Conservation (phyloP, 2,113 vertebrate genomes). For the Thalassarche chlororhynchos region DNA sequence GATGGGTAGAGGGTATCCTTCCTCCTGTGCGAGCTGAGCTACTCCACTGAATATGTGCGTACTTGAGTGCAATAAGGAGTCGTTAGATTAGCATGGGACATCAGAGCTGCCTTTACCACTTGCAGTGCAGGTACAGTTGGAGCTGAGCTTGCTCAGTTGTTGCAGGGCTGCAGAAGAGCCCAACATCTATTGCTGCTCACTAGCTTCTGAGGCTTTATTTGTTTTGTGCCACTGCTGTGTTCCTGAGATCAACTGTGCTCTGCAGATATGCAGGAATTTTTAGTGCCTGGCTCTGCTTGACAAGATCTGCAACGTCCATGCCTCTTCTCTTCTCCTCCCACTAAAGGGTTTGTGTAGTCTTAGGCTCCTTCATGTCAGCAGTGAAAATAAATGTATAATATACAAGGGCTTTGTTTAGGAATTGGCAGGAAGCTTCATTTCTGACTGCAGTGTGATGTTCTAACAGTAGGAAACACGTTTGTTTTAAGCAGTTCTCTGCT, state of each 20-base stretch:
- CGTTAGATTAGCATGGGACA: not conserved
- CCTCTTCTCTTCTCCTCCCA: not conserved
- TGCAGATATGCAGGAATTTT: slow-evolving; percentile 39
- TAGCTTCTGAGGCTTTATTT: not conserved
- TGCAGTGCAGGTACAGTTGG: not conserved
- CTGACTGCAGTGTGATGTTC: not conserved
- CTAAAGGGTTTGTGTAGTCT: not conserved
- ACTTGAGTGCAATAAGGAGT: not conserved
- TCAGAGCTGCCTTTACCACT: not conserved
- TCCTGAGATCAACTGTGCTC: not conserved
- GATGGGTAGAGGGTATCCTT: not conserved
- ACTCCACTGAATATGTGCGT: not conserved
- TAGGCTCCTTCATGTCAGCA: not conserved
- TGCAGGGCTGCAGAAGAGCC: not conserved
- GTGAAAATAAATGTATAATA: not conserved
- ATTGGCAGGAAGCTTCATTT: not conserved
- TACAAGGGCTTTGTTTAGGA: not conserved
- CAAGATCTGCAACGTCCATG: not conserved
- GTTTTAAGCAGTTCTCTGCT: not conserved
- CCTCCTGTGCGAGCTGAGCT: not conserved
- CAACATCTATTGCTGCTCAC: not conserved
- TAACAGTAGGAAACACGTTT: slow-evolving; percentile 1
- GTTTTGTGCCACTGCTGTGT: not conserved
- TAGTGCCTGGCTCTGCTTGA: not conserved
- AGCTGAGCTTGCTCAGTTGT: not conserved